A percentile compares a stretch with the other conserved stretches of the same genome.
These are phyloP conservation scores for Corythaixoides concolor DNA, from an alignment of 2,113 vertebrate species.

Conservation along the genomic window DNA sequence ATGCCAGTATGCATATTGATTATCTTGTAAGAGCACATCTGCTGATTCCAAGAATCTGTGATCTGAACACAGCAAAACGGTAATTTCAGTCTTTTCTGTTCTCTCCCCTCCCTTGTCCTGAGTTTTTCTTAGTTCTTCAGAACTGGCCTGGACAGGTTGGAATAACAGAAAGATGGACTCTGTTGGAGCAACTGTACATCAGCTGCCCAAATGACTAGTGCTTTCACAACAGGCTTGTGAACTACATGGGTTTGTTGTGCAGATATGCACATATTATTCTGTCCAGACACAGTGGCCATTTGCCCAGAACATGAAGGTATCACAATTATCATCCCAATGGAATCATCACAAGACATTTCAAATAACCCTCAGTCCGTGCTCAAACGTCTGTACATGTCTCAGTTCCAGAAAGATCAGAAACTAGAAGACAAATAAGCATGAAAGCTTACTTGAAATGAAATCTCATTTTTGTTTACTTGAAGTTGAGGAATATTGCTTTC, in stretches of 20 bases:
- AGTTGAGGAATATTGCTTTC: not conserved
- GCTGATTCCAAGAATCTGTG: not conserved
- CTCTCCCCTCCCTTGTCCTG: not conserved
- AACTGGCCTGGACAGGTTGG: rapidly evolving
- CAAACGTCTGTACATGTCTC: not conserved
- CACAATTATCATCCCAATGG: not conserved
- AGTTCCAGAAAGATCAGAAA: not conserved
- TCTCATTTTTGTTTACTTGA: not conserved
- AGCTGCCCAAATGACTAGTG: not conserved
- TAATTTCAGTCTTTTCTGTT: not conserved
- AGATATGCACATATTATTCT: not conserved
- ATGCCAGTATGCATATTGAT: not conserved
- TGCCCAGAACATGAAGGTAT: not conserved
- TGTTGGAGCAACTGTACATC: not conserved
- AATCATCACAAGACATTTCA: not conserved
- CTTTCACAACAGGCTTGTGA: not conserved
- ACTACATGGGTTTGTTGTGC: not conserved
- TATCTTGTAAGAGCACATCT: not conserved
- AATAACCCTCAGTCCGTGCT: not conserved
- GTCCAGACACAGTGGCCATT: not conserved
- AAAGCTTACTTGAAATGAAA: not conserved
- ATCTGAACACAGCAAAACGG: not conserved
- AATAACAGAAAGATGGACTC: not conserved
- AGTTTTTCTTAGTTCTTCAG: not conserved
- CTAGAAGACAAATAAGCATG: not conserved